phyloP scores from a whole-genome alignment of 2,888 invertebrate species.

The Acronicta leporina region DNA sequence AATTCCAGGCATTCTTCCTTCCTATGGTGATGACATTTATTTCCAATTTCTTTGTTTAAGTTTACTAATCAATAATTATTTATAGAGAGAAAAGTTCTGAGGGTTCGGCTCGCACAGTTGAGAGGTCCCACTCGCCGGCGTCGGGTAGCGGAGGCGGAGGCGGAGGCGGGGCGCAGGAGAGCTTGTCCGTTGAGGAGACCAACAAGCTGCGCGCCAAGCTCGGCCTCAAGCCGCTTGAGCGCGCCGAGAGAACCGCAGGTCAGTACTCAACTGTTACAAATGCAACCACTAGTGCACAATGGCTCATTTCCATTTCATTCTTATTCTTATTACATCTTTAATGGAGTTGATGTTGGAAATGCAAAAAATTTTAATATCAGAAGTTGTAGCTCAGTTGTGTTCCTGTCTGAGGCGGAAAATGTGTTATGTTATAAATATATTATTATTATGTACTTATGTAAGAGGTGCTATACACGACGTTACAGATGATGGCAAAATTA shows the following conservation, averaged over 20 bases:
- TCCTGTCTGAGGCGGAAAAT: too few relatives aligned
- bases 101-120: constrained; percentile 35
- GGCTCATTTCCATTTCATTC: too few relatives aligned
- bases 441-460: too few relatives aligned
- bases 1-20: too few relatives aligned
- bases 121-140: constrained; percentile 66
- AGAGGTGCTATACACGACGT: neutral
- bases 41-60: neutral
- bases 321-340: too few relatives aligned
- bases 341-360: too few relatives aligned
- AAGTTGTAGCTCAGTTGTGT: too few relatives aligned
- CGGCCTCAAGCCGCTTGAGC: constrained; percentile 97
- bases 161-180: constrained; percentile 81
- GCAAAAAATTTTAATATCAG: too few relatives aligned
- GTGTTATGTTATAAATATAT: too few relatives aligned
- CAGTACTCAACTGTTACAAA: constrained; percentile 16
- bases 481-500: constrained; percentile 84
- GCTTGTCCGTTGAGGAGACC: constrained; percentile 94
- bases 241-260: constrained; percentile 85
- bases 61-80: neutral
- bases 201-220: constrained; percentile 97
- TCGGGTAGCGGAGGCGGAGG: constrained; percentile 60
- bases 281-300: too few relatives aligned
- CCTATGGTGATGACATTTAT: too few relatives aligned
- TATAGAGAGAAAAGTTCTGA: constrained; percentile 62